Conservation (phyloP, 2,797 vertebrate species). For the Pitangus sulphuratus region DNA sequence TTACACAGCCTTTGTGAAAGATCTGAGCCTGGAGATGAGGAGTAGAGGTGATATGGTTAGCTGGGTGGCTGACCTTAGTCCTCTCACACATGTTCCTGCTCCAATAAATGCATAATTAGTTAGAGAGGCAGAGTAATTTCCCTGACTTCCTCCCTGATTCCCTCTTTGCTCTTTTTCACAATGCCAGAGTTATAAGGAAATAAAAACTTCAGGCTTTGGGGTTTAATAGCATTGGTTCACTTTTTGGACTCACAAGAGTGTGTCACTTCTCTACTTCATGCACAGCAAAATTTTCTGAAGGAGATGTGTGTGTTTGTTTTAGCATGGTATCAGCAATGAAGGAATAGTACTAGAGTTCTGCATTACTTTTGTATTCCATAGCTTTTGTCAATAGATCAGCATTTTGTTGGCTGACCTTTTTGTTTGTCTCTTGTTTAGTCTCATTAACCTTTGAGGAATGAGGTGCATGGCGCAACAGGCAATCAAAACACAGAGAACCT, state of each 20-base stretch:
- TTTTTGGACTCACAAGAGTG: neutral
- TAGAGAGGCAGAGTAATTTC: neutral
- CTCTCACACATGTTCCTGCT: neutral
- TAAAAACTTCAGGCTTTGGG: neutral
- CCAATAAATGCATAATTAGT: neutral
- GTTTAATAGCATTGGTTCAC: neutral
- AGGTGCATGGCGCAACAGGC: neutral
- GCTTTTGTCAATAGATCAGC: constrained; percentile 5
- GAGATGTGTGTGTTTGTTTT: neutral
- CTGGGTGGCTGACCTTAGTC: neutral
- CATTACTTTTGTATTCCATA: neutral
- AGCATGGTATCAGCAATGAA: neutral
- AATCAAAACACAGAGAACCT: neutral
- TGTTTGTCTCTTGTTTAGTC: constrained; percentile 9
- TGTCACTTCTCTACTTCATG: neutral
- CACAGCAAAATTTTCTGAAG: neutral
- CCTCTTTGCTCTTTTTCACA: neutral
- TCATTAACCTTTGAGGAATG: constrained; percentile 64
- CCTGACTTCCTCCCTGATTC: neutral
- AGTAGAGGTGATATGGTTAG: neutral
- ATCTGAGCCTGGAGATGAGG: neutral
- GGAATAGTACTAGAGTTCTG: neutral
- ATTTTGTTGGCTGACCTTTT: constrained; percentile 18
- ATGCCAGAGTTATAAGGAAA: neutral
- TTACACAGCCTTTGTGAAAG: neutral